A percentile compares a stretch with the other conserved stretches of the same genome.
Conservation (phyloP, 2,797 vertebrate genomes). For the Delichon dasypus region DNA sequence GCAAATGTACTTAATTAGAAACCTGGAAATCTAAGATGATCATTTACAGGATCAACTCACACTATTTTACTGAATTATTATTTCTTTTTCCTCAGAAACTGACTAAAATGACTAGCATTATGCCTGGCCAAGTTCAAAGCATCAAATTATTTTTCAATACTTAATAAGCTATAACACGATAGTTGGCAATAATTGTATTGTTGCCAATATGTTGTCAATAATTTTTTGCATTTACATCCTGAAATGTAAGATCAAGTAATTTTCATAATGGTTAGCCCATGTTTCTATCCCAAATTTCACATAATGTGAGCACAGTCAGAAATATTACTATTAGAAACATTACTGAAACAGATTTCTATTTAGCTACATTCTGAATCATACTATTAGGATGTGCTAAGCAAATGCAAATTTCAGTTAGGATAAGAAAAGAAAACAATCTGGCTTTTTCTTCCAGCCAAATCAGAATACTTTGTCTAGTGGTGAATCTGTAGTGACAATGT, state of each 20-base stretch:
- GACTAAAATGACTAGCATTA: neutral
- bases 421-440: conserved; percentile 11
- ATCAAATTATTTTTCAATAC: neutral
- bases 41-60: neutral
- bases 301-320: neutral
- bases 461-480: neutral
- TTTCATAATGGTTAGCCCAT: neutral
- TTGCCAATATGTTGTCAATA: neutral
- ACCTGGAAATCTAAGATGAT: neutral
- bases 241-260: neutral
- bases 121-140: neutral
- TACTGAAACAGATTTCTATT: neutral
- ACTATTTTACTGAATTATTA: neutral
- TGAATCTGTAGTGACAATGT: neutral
- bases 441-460: neutral
- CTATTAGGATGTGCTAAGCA: neutral
- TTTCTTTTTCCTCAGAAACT: neutral
- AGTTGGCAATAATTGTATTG: neutral
- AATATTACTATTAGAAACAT: neutral
- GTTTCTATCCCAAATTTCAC: neutral
- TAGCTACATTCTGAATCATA: neutral
- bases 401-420: neutral
- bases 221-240: neutral
- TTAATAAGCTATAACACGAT: neutral
- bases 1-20: neutral